Conservation (phyloP, 2,888 invertebrate species). For the Troides helena region DNA sequence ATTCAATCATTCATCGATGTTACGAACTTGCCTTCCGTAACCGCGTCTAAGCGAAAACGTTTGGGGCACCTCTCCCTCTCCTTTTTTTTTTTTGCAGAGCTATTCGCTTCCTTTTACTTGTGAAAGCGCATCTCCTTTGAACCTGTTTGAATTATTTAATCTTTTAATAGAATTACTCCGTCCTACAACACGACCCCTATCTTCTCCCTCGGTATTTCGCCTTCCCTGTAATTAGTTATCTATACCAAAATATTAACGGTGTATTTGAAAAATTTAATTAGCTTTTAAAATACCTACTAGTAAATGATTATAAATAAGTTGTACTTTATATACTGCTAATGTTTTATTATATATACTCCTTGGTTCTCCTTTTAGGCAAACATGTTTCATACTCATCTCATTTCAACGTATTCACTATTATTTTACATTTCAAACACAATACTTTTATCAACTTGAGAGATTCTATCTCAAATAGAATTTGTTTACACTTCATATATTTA, state of each 20-base stretch:
- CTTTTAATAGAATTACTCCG: conserved; percentile 76
- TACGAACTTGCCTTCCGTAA: conserved; percentile 32
- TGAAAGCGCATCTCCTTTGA: conserved; percentile 77
- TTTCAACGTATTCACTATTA: too few relatives aligned
- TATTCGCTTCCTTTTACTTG: conserved; percentile 73
- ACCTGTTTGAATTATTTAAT: conserved; percentile 76
- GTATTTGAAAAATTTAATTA: too few relatives aligned
- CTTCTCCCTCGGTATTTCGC: conserved; percentile 54
- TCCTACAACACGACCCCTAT: conserved; percentile 60
- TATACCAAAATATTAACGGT: conserved; percentile 37
- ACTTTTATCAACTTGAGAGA: too few relatives aligned
- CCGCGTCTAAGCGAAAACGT: conserved; percentile 55
- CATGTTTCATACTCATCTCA: too few relatives aligned
- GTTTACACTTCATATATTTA: too few relatives aligned
- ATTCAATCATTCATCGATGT: conserved; percentile 39
- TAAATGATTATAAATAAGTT: too few relatives aligned
- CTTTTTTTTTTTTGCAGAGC: conserved; percentile 54
- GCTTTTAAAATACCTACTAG: too few relatives aligned
- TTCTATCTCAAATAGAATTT: too few relatives aligned
- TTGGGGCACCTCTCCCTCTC: conserved; percentile 46
- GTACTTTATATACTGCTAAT: too few relatives aligned
- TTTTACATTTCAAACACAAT: too few relatives aligned
- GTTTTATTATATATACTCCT: too few relatives aligned
- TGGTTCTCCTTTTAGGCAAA: too few relatives aligned
- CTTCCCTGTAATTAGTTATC: conserved; percentile 64